A percentile compares a stretch with the other conserved stretches of the same genome.
Evolutionary conservation across 2,797 vertebrate species (phyloP).

Genomic region (Sebastes miniatus): DNA sequence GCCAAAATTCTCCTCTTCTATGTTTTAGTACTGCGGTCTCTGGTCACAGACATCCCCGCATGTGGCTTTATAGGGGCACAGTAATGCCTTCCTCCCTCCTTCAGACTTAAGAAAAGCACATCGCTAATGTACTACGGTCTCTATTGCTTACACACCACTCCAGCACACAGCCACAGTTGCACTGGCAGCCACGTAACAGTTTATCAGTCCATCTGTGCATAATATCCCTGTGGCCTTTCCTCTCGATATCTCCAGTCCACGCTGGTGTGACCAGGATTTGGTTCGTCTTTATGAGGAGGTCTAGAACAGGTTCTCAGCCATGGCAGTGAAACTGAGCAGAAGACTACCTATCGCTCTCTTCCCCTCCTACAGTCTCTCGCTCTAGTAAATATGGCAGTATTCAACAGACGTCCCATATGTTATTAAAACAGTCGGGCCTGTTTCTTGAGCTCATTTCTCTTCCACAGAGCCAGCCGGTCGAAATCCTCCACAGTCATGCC

Average conservation of each 20-base stretch:
- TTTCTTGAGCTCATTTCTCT: conserved; percentile 98
- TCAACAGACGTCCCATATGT: neutral
- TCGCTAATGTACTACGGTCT: conserved; percentile 52
- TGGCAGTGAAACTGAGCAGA: conserved; percentile 74
- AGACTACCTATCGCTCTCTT: neutral
- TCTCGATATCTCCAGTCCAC: conserved; percentile 30
- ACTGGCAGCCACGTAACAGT: conserved; percentile 23
- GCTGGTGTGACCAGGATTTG: conserved; percentile 63
- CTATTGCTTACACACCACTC: conserved; percentile 70
- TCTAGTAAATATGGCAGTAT: conserved; percentile 33
- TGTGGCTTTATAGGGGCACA: conserved; percentile 17
- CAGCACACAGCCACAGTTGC: conserved; percentile 28
- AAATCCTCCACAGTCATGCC: conserved; percentile 97
- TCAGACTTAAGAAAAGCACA: conserved; percentile 51
- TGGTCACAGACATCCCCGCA: conserved; percentile 33
- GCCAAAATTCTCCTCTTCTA: conserved; percentile 66
- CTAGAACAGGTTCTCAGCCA: conserved; percentile 73
- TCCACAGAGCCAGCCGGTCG: conserved; percentile 98
- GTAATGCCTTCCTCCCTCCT: conserved; percentile 7
- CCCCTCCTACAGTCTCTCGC: neutral
- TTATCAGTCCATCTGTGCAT: conserved; percentile 45
- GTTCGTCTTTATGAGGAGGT: conserved; percentile 55
- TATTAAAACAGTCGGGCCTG: conserved; percentile 94
- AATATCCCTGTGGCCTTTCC: conserved; percentile 28
- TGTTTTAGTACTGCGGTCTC: conserved; percentile 49